Evolutionary conservation across 2,113 vertebrate genomes (phyloP).

Genomic region (Nothobranchius furzeri): DNA sequence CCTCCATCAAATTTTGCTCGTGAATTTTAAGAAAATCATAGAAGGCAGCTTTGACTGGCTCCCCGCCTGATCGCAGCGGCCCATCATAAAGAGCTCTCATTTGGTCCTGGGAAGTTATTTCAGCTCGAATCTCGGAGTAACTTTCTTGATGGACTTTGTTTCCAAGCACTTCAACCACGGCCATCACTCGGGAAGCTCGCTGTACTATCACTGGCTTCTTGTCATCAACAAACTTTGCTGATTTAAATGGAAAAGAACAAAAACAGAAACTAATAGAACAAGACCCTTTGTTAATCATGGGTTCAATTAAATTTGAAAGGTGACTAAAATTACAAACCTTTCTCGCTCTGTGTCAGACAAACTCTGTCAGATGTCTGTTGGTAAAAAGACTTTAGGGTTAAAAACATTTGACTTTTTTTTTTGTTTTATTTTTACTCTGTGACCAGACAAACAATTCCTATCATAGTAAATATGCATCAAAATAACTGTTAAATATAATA

Average conservation of each 20-base stretch:
- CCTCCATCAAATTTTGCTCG: neutral
- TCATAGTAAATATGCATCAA: too few species aligned
- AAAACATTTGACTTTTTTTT: too few species aligned
- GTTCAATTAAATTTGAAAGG: neutral
- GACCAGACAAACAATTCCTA: too few species aligned
- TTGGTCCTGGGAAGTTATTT: rapidly evolving
- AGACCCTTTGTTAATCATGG: neutral
- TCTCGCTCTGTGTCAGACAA: conserved; percentile 4
- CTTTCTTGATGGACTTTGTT: conserved; percentile 33
- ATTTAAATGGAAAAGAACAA: neutral
- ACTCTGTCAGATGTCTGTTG: neutral
- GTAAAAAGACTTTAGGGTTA: neutral
- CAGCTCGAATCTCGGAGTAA: neutral
- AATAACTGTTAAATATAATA: too few species aligned
- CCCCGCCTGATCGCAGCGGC: conserved; percentile 15
- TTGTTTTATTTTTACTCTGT: too few species aligned
- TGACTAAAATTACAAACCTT: conserved; percentile 36
- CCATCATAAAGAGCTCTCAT: neutral
- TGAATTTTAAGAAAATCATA: conserved; percentile 41
- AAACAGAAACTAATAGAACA: neutral
- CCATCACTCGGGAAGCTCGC: neutral
- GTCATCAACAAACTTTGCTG: conserved; percentile 46
- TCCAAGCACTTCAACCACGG: conserved; percentile 33
- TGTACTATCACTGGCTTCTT: neutral
- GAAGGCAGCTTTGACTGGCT: conserved; percentile 43